phyloP scores from a whole-genome alignment of 2,888 invertebrate genomes.

The Ptilodon capucinus region DNA sequence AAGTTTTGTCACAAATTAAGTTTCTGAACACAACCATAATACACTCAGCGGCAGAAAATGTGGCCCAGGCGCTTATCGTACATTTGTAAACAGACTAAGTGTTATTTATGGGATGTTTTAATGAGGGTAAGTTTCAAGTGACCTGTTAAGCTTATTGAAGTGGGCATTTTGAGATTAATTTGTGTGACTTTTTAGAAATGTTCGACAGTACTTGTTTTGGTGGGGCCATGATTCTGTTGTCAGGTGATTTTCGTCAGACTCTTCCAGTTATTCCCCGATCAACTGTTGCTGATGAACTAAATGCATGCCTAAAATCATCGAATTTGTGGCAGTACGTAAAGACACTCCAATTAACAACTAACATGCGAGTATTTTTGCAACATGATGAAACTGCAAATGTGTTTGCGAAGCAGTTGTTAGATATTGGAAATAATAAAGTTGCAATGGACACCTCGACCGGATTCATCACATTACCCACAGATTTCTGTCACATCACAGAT shows the following conservation, averaged over 20 bases:
- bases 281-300: not conserved
- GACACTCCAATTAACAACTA: constrained; percentile 31
- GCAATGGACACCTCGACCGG: constrained; percentile 26
- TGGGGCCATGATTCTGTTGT: not conserved
- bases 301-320: constrained; percentile 33
- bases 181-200: no score
- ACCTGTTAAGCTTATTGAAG: no score
- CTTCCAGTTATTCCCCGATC: not conserved
- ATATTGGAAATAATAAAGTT: constrained; percentile 26
- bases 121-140: no score
- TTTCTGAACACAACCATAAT: no score
- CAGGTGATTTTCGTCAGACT: not conserved
- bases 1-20: no score
- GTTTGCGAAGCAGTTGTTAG: constrained; percentile 32
- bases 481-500: constrained; percentile 16
- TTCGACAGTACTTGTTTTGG: no score
- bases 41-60: no score
- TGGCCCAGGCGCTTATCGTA: no score
- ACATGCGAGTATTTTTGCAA: constrained; percentile 20
- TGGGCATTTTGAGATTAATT: no score
- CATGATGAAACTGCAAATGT: constrained; percentile 25
- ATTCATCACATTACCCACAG: constrained; percentile 24
- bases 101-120: no score
- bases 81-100: no score
- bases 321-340: constrained; percentile 31